Conservation (phyloP, 2,113 vertebrate genomes). For the Reinhardtius hippoglossoides region DNA sequence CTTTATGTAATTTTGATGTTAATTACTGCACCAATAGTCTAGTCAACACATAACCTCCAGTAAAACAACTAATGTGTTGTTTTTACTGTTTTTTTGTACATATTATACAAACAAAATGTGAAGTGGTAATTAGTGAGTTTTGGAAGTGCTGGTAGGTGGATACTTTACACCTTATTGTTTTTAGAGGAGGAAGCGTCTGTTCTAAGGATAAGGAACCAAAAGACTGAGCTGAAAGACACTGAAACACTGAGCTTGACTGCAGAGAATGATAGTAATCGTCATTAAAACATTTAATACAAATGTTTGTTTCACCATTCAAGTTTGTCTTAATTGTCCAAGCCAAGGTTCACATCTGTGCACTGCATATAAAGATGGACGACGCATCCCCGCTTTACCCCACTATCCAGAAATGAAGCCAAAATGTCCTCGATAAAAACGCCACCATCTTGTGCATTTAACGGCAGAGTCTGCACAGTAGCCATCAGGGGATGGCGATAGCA, state of each 20-base stretch:
- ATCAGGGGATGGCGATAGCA: too few species aligned
- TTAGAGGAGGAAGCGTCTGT: not conserved
- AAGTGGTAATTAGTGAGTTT: slow-evolving; percentile 3
- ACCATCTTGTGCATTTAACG: too few species aligned
- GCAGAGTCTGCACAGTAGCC: too few species aligned
- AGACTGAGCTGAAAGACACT: too few species aligned
- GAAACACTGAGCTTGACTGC: too few species aligned
- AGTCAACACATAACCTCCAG: not conserved
- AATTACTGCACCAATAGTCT: not conserved
- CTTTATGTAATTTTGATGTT: slow-evolving; percentile 4
- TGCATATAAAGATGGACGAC: too few species aligned
- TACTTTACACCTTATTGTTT: not conserved
- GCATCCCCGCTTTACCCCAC: too few species aligned
- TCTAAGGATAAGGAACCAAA: too few species aligned
- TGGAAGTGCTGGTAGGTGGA: not conserved
- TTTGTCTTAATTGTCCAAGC: too few species aligned
- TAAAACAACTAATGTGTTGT: not conserved
- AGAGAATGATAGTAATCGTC: not conserved
- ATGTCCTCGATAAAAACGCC: too few species aligned
- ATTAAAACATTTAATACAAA: not conserved
- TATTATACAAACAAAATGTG: not conserved
- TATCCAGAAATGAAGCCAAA: too few species aligned
- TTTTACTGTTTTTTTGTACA: not conserved
- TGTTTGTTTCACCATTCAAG: not conserved
- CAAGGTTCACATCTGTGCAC: too few species aligned